These are phyloP conservation scores for Danio tinwini DNA, from an alignment of 2,797 vertebrate genomes.

Conservation along the genomic window DNA sequence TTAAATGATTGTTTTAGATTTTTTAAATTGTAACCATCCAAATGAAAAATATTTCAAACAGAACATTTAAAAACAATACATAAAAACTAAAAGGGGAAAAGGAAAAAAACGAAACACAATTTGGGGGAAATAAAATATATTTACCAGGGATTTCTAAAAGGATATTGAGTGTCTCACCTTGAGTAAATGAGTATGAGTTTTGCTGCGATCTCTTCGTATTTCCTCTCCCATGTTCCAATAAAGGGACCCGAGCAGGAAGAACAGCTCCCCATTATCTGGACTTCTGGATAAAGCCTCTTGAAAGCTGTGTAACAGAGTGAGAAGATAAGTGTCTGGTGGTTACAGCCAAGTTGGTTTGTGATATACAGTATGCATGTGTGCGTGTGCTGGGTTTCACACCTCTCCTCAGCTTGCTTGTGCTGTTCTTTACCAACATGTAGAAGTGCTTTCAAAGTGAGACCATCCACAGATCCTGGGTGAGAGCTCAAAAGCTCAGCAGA, in stretches of 20 bases:
- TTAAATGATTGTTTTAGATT: too few species aligned
- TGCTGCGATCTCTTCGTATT: constrained; percentile 86
- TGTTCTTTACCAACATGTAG: constrained; percentile 79
- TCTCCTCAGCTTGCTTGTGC: constrained; percentile 84
- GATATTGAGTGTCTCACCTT: constrained; percentile 78
- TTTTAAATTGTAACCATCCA: too few species aligned
- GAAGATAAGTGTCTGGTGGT: not conserved
- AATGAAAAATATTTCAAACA: too few species aligned
- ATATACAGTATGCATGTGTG: not conserved
- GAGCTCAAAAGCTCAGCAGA: constrained; percentile 81
- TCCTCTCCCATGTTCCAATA: constrained; percentile 95
- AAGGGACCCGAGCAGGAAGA: constrained; percentile 85
- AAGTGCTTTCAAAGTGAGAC: constrained; percentile 80
- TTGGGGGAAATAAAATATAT: too few species aligned
- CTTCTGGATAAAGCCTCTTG: constrained; percentile 80
- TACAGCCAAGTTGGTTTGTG: not conserved
- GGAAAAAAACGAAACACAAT: too few species aligned
- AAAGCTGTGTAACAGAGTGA: constrained; percentile 78
- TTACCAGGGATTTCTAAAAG: not conserved
- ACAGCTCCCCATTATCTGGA: constrained; percentile 83
- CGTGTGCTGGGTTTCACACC: constrained; percentile 69
- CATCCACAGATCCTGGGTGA: constrained; percentile 80
- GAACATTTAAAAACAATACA: too few species aligned
- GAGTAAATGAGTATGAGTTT: constrained; percentile 88
- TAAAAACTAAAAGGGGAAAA: too few species aligned